Evolutionary conservation across 2,797 vertebrate species (phyloP), one percentile per base, ranked within the genome.

Genomic region (Megaceryle alcyon): DNA sequence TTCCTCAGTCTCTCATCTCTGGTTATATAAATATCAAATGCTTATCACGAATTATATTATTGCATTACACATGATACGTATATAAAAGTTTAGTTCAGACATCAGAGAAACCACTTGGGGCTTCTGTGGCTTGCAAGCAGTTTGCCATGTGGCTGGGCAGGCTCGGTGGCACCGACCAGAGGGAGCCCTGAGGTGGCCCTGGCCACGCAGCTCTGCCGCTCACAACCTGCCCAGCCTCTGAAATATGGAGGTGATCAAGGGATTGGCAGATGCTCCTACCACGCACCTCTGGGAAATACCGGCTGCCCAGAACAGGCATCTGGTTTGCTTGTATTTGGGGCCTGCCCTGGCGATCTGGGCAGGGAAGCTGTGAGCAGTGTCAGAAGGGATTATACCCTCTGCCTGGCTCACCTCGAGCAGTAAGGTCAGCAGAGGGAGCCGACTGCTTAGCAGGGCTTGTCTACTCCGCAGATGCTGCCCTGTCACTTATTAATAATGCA

Each of bases 1-100:
- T 22, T 14, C 28, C 65, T 25, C n/a, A 63, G 88, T 88, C 91
- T 92, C 88, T 70, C 37, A 73, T 95, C 96, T 87, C 85, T 17
- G 1, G n/a, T 96, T 95, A 95, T 86, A 97, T 93, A 97, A 97
- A 97, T 96, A 87, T 91, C 89, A 97, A 96, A 83, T 63, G 73
- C 93, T 97, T 95, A 93, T 80, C 93, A 33, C 5, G 44, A 96
- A 96, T 95, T 61, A 82, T 96, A 80, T 81, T 44, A 76, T 66
- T 90, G 69, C 49, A 3, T 54, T 82, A 37, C 16, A 53, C 37
- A 53, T 9, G 43, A 26, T 61, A 85, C 1, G 7, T 82, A 33
- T 51, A 35, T 64, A 57, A 17, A 76, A 65, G 53, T 65, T 80
- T 13, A 57, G 77, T n/a, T 89, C 43, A 37, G 80, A 33, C 57